Base-by-base conservation (phyloP, 1,140 invertebrate species). In the Drosophila truncata region DNA sequence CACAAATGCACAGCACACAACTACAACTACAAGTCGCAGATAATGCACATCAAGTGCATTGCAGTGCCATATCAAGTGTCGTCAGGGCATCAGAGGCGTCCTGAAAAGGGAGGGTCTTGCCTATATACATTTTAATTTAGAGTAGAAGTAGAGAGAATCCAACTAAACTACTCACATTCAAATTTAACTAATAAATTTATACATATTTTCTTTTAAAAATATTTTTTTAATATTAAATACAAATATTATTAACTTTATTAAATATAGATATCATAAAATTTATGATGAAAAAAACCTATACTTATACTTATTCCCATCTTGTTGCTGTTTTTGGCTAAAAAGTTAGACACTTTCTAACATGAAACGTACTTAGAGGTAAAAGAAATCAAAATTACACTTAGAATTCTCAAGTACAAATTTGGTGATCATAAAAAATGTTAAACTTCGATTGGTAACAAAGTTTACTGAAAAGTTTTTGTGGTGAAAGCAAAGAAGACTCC, bases 1-100 rank as follows among this genome's bases (percentile, higher is more conserved):
- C 66, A 66, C 62, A 70, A 70, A 70, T 70, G 66, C 62, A 70
- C 66, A 69, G 46, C 65, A 69, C 23, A 25, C 20, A 29, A 57
- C 47, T 60, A 47, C 57, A 57, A 39, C 44, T 42, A 65, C 74
- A 69, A 61, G 49, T 33, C 78, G 58, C 64, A 81, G 61, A 78
- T 85, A 81, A 85, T 85, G 64, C 78, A 77, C 78, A 65, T 83
- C 62, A 79, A 83, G 75, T 83, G 75, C 80, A 63, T 54, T 58
- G 47, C 64, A 54, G 18, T 23, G 79, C 55, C 78, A 55, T 75
- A 81, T 82, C 67, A 73, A 82, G 67, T 82, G 67, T 84, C 78
- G 58, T 54, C 11, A 7, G 6, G 14, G 4, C 0, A 16, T 35
- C 66, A 70, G 47, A 39, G 47, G 66, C 66, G 47, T 3, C 4